Base-by-base conservation (phyloP, 2,888 invertebrate species). In the Sinodicranocentrus sp. region DNA sequence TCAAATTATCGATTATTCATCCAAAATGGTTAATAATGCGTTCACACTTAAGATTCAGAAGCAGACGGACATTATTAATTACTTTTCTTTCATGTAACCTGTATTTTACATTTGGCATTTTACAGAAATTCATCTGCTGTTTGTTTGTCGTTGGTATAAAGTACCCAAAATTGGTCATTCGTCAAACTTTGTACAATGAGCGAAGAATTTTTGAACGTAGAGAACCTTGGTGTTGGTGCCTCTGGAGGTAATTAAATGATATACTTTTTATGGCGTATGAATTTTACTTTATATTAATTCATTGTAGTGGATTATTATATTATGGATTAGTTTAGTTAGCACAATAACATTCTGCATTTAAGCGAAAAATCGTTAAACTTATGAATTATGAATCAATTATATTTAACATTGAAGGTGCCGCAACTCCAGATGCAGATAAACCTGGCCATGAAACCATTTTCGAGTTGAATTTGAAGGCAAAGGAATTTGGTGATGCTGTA, bases 401-500 rank as follows among this genome's bases (percentile, higher is more conserved):
- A n/a, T n/a, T n/a, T n/a, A n/a, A n/a, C n/a, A n/a, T 61, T 61
- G 25, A 10, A 25, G 8, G 63, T 39, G 13, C 17, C 10, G 59
- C 15, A 1, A 2, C 13, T 25, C 15, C 15, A 25, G 15, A 44
- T 5, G 26, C 17, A 39, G 72, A 15, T 43, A 48, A 52, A 25
- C 70, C n/a, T 5, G 52, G 26, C 5, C 13, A 67, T 15, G 67
- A 67, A 19, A 33, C 26, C 2, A 21, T 67, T 23, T 39, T 43
- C n/a, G 67, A 59, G 19, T 3, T 59, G 1, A 21, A 48, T 44
- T 28, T 59, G 8, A 57, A 78, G 8, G 28, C 63, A 0, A 59
- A 71, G 21, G 71, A 63, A 1, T 33, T 57, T 33, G 79, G 71
- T 25, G 79, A 71, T 25, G 63, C 23, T 3, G 57, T n/a, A 15